Base-by-base conservation (phyloP, 1,140 invertebrate genomes). In the Lepeophtheirus salmonis region DNA sequence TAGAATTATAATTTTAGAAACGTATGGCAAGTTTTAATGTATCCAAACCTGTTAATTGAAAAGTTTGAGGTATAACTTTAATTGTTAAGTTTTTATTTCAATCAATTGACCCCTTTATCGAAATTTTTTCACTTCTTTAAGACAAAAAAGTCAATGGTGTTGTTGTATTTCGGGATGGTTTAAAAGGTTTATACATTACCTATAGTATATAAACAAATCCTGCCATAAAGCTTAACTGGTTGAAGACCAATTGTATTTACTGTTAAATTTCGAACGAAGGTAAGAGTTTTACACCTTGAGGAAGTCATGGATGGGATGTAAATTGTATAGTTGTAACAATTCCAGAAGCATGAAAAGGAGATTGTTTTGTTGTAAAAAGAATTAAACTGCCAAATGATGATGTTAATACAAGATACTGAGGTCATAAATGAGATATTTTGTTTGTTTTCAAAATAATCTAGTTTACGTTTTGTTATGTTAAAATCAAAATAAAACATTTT, bases 281-380 rank as follows among this genome's bases (percentile, higher is more conserved):
- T 54, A 16, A 54, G n/a, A 3, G 52, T 20, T 22, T 54, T 54
- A 54, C 52, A 22, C 16, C 52, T 54, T 54, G 52, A 54, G 21
- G 16, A 20, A 22, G 52, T 22, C 23, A 22, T n/a, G 52, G 52
- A n/a, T 54, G 52, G 22, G 52, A 20, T 20, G 52, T 17, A 14
- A 54, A 22, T 17, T 54, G 52, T 20, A 54, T 54, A 22, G 22
- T 22, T 17, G 21, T 54, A 22, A 22, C 17, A n/a, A 54, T 54
- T 17, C 16, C 16, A 17, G 23, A n/a, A 20, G 18, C 17, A 22
- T n/a, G 3, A 14, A 22, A 18, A 50, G 20, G 16, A 18, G 49
- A 18, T 3, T n/a, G 49, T 50, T 17, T 20, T 50, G 49, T 50
- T 2, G 49, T 50, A 2, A n/a, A n/a, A 12, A 10, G 30, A 12